phyloP scores from a whole-genome alignment of 2,797 vertebrate genomes.

The Phataginus tricuspis region DNA sequence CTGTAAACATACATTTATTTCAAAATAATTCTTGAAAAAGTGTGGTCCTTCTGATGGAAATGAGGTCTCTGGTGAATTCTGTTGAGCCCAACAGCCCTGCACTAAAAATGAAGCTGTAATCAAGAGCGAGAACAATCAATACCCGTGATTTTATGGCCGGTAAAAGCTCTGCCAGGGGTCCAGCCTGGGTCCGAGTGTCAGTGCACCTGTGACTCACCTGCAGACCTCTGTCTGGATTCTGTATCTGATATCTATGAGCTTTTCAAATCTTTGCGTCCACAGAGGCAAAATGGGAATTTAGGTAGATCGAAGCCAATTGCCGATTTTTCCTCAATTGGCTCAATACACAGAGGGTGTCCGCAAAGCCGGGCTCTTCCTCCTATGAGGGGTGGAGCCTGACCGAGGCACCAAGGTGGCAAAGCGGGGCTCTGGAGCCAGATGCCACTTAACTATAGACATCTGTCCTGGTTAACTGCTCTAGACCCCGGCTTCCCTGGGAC shows the following conservation, averaged over 20 bases:
- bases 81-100: background rate
- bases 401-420: rapidly evolving
- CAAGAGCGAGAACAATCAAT: background rate
- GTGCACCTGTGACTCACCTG: background rate
- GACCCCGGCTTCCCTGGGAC: background rate
- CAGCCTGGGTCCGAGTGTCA: background rate
- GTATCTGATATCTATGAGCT: background rate
- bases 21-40: background rate
- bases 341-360: background rate
- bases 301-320: background rate
- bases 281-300: background rate
- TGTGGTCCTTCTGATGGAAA: background rate
- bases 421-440: background rate
- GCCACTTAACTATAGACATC: background rate
- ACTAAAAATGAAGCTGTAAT: background rate
- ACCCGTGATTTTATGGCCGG: background rate
- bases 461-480: background rate
- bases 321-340: background rate
- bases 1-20: background rate
- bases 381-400: background rate
- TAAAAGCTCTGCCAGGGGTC: background rate
- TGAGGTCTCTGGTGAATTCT: background rate
- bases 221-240: rapidly evolving
- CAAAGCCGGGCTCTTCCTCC: background rate
- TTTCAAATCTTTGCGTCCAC: background rate